Evolutionary conservation across 2,888 invertebrate species (phyloP), one percentile per base, ranked within the genome.

Genomic region (Priocnemis perturbator): DNA sequence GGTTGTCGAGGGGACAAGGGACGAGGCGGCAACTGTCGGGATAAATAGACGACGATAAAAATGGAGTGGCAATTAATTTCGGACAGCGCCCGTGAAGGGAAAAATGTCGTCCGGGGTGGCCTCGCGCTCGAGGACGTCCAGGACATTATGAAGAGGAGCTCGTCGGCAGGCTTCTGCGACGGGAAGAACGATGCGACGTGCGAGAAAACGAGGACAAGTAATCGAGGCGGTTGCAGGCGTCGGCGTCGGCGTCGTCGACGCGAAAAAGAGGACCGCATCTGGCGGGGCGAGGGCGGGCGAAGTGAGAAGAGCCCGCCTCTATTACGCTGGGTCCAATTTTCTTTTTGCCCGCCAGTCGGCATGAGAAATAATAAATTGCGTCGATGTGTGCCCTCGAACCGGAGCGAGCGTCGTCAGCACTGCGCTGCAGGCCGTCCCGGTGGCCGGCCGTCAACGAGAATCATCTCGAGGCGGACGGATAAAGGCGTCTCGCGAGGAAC

Each of bases 1-100:
- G 74, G 79, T 81, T 73, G 74, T 80, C 81, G 77, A 71, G 67
- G 73, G 78, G 81, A 85, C 83, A 77, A 76, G 74, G 77, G 79
- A 77, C 76, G 76, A 82, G 76, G 77, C 74, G 81, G 81, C 81
- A 81, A 81, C 82, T 79, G 82, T 76, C 74, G 74, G 78, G 76
- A 81, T 81, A 83, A 85, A 85, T 85, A 84, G 84, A 81, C 77
- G 85, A 77, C 81, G 82, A 85, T 85, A 85, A 85, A 85, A 85
- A 79, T 83, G 80, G 81, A 83, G 84, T 84, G 83, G 84, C 82
- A 85, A 85, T 85, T 85, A 85, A 85, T 85, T 85, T 83, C 72
- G 83, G 84, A 82, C 81, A 81, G 77, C 75, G 72, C 70, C 70
- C 65, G 74, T 65, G 78, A 76, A 76, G 74, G 69, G 71, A 74